Base-by-base conservation (phyloP, 2,888 invertebrate species). In the Lepidocyrtoides sp. region DNA sequence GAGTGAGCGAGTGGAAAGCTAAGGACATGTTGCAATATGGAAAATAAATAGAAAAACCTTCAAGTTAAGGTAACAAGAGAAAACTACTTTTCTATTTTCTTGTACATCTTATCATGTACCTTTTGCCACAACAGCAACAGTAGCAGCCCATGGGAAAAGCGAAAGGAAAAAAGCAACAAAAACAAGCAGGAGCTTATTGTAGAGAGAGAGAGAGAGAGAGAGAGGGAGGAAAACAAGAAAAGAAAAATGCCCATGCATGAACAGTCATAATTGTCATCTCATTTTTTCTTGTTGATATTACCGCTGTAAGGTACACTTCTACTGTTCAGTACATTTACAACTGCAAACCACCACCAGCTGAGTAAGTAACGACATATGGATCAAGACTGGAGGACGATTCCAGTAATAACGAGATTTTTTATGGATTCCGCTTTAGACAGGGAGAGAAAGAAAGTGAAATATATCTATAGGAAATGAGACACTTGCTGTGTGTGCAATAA, bases 281-380 rank as follows among this genome's bases (percentile, higher is more conserved):
- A 88, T 81, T 79, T 89, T 82, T 89, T 89, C 54, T 82, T 12
- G 17, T 81, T 89, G 88, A 63, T 88, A 60, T 75, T 29, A 29
- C 29, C n/a, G n/a, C n/a, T n/a, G n/a, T n/a, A n/a, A n/a, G n/a
- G n/a, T 29, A 8, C 29, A 0, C 23, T 20, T 2, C 17, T 57
- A 12, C 60, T 63, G 3, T 63, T 12, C 14, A 14, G 0, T 63
- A 36, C 36, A n/a, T n/a, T n/a, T 69, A 36, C 66, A 17, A 44
- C 20, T 72, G 72, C 36, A 32, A n/a, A n/a, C 54, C 48, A 66
- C 72, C 72, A 72, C 89, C 89, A 69, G 41, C 89, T 60, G 89
- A 44, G 89, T 75, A 89, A 83, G 89, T 89, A 89, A 89, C 83
- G 89, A 63, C 81, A 69, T 57, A 89, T 60, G 89, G 83, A 83